Evolutionary conservation across 2,888 invertebrate species (phyloP).

Genomic region (Acrocera orbiculus): DNA sequence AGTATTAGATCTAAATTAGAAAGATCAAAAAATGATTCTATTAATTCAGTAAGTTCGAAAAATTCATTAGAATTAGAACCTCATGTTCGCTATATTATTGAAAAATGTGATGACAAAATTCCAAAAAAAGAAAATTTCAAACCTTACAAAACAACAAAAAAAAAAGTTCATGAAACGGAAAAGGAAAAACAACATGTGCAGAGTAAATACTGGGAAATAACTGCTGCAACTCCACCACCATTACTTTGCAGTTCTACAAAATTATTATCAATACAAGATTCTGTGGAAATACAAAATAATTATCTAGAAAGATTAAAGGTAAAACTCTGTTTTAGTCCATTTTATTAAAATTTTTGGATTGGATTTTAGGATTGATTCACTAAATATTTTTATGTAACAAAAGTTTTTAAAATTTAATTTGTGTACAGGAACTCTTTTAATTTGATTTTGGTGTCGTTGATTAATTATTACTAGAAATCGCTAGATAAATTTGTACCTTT

Average conservation of each 20-base stretch:
- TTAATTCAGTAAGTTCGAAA: slow-evolving; percentile 2
- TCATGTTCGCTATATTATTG: slow-evolving; percentile 24
- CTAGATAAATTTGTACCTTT: too few relatives aligned
- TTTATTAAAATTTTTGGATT: too few relatives aligned
- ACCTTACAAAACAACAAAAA: slow-evolving; percentile 26
- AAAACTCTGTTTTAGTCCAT: too few relatives aligned
- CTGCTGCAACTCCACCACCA: slow-evolving; percentile 28
- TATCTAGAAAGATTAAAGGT: slow-evolving; percentile 25
- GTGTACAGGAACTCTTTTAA: too few relatives aligned
- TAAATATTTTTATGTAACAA: too few relatives aligned
- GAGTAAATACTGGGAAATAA: slow-evolving; percentile 26
- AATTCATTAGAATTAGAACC: slow-evolving; percentile 16
- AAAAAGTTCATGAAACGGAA: slow-evolving; percentile 26
- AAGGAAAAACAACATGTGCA: slow-evolving; percentile 24
- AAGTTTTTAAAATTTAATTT: too few relatives aligned
- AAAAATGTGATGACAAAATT: slow-evolving; percentile 14
- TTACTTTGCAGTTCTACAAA: slow-evolving; percentile 22
- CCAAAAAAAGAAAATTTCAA: slow-evolving; percentile 20
- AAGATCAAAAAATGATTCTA: neutral
- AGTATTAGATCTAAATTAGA: slow-evolving; percentile 11
- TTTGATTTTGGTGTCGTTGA: too few relatives aligned
- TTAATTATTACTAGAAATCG: too few relatives aligned
- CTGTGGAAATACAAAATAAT: slow-evolving; percentile 22
- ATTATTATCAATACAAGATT: slow-evolving; percentile 23
- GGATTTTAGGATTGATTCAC: too few relatives aligned